A percentile compares a stretch with the other conserved stretches of the same genome.
These are phyloP conservation scores for Daktulosphaira vitifoliae DNA, from an alignment of 1,140 invertebrate species.

Conservation along the genomic window DNA sequence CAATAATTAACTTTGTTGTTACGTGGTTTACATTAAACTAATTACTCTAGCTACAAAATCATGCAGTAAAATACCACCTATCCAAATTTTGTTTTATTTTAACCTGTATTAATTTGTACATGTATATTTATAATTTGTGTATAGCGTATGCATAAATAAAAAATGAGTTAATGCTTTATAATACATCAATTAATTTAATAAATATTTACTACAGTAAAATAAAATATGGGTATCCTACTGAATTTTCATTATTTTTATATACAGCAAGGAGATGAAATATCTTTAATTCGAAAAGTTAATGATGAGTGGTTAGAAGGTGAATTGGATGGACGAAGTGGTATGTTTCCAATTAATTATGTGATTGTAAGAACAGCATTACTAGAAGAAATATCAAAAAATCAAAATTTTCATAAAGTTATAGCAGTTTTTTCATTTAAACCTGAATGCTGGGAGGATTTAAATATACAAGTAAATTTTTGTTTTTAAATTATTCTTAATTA, in stretches of 20 bases:
- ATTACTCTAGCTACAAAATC: too few species aligned
- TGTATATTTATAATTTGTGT: too few species aligned
- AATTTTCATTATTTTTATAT: slow-evolving; percentile 37
- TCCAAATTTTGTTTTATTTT: too few species aligned
- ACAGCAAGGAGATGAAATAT: slow-evolving; percentile 62
- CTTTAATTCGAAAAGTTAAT: slow-evolving; percentile 58
- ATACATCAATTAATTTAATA: not conserved
- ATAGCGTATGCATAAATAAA: too few species aligned
- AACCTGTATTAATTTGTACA: too few species aligned
- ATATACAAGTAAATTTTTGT: slow-evolving; percentile 45
- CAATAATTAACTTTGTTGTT: too few species aligned
- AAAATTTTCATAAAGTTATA: slow-evolving; percentile 41
- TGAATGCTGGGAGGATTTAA: slow-evolving; percentile 52
- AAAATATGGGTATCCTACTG: not conserved
- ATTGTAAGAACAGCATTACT: slow-evolving; percentile 63
- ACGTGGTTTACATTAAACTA: too few species aligned
- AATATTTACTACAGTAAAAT: not conserved
- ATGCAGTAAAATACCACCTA: too few species aligned
- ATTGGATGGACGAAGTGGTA: slow-evolving; percentile 55
- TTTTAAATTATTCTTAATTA: too few species aligned
- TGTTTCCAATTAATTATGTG: slow-evolving; percentile 72
- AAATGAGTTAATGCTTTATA: too few species aligned
- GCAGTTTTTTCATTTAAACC: slow-evolving; percentile 56
- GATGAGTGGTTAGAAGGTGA: slow-evolving; percentile 71
- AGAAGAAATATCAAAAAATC: slow-evolving; percentile 36